Evolutionary conservation across 2,888 invertebrate genomes (phyloP), one percentile per base, ranked within the genome.

Genomic region (Periphyllus acericola): DNA sequence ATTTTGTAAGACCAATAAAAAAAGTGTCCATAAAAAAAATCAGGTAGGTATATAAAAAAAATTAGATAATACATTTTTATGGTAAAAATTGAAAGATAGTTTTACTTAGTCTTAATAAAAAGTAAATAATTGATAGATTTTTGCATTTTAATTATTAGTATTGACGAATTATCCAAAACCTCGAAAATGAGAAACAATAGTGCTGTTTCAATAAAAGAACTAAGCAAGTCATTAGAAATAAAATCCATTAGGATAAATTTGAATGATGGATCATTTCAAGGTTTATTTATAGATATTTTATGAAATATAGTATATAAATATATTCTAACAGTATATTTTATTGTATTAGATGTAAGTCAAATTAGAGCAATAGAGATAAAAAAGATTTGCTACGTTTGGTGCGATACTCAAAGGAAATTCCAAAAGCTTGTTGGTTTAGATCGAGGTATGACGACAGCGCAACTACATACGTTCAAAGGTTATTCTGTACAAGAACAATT

Each of bases 361-460:
- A 85, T 90, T 29, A 89, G 92, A 52, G 91, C 92, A 72, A 93
- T 94, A 89, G 91, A 92, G 90, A 93, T 93, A 90, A 93, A 94
- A 90, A 93, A 93, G 89, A 91, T 93, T 66, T 92, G 92, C 74
- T 94, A 93, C 90, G 90, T 93, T 36, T 94, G 94, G 94, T 92
- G 93, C 89, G 91, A 91, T 2, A 92, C 92, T 32, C 91, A 90
- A 60, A 91, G 90, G 66, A 91, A 91, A 89, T 93, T 93, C 90
- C 90, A 92, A 5, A 92, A 91, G 90, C 91, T 93, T 25, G 91
- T 92, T 78, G 93, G 93, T 25, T 90, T 93, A 46, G 93, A 93
- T 83, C 86, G 89, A 46, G 90, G 90, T 6, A 80, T 90, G 52
- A 89, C 90, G 25, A 90, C 90, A 72, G 81, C 89, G n/a, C 90